Evolutionary conservation across 2,888 invertebrate genomes (phyloP), one percentile per base, ranked within the genome.

Genomic region (Nomada hirtipes): DNA sequence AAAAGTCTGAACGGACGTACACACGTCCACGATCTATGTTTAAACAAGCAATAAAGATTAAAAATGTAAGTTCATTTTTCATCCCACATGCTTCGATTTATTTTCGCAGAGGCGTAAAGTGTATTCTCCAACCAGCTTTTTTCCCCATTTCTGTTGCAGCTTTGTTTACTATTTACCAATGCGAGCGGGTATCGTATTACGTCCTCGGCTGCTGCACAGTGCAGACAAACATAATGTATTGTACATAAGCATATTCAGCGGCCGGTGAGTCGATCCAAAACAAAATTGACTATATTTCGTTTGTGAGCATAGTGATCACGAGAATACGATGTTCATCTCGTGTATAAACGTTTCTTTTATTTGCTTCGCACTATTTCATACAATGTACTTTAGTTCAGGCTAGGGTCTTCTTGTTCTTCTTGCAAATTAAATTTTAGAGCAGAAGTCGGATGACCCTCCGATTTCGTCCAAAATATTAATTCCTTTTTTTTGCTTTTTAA

Each of bases 241-340:
- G 4, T 36, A 36, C 36, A 7, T 36, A 36, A 7, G 36, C 36
- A 36, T 36, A 2, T 23, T 63, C 23, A 63, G 7, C 63, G 44
- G 4, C 36, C 11, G 50, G 64, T 64, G 50, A 64, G 64, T 64
- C 23, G 11, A 20, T 15, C 10, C 26, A 23, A 23, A 26, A 64
- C 15, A 63, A 20, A 44, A 44, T 23, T 63, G 4, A n/a, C 18
- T 18, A 23, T 10, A 2, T 18, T 64, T 64, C 50, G 15, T 20
- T 11, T 18, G 64, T 64, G 64, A 64, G 64, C 64, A 64, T 64
- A 50, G 64, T 50, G 64, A 47, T 63, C 15, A 23, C 23, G 9
- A 61, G 20, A 42, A 61, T 20, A 42, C 42, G 23, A 23, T 44
- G 20, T 47, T 42, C 7, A 9, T 23, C 20, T 63, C 44, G 20